A percentile compares a stretch with the other conserved stretches of the same genome.
Evolutionary conservation across 2,113 vertebrate species (phyloP).

Genomic region (Dicentrarchus labrax): DNA sequence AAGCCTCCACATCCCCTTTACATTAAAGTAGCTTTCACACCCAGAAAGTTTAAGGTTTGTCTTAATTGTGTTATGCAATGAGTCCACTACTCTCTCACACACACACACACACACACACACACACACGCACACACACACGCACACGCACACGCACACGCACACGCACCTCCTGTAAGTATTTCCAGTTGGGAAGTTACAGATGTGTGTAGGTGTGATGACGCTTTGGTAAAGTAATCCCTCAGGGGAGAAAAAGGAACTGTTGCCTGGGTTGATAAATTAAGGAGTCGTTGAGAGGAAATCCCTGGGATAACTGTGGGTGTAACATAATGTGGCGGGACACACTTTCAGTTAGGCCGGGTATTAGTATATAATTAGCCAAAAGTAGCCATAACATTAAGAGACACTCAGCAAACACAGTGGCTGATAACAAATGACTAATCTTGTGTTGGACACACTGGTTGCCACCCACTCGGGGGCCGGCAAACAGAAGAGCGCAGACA

Average conservation of each 20-base stretch:
- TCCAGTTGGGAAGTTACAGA: constrained; percentile 46
- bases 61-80: not conserved
- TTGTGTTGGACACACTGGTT: constrained; percentile 32
- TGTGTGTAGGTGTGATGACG: constrained; percentile 31
- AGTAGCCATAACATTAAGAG: constrained; percentile 41
- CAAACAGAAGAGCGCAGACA: not conserved
- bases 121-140: constrained; percentile 8
- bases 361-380: constrained; percentile 63
- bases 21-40: constrained; percentile 4
- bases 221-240: constrained; percentile 60
- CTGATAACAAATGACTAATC: constrained; percentile 61
- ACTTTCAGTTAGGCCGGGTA: constrained; percentile 62
- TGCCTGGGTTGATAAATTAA: constrained; percentile 45
- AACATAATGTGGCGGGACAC: constrained; percentile 58
- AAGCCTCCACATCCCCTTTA: not conserved
- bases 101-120: constrained; percentile 9
- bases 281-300: constrained; percentile 76
- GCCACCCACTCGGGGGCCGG: constrained; percentile 59
- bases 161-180: constrained; percentile 16
- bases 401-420: constrained; percentile 58
- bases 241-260: constrained; percentile 66
- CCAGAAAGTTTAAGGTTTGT: constrained; percentile 25
- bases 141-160: constrained; percentile 11
- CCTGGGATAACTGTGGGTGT: constrained; percentile 64
- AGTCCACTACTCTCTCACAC: not conserved